Evolutionary conservation across 2,113 vertebrate genomes (phyloP).

Genomic region (Etheostoma spectabile): DNA sequence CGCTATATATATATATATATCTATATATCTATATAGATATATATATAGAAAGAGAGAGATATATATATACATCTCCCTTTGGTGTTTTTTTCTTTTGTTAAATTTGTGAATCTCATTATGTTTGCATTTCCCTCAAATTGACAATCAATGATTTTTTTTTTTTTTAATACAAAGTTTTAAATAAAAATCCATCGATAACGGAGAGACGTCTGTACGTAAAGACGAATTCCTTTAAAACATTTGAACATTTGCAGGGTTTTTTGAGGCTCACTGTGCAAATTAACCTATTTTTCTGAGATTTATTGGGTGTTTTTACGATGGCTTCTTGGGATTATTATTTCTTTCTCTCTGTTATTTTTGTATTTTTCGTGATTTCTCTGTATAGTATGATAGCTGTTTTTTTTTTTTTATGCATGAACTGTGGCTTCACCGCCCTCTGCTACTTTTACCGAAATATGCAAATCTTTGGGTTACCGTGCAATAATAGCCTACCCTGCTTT

Average conservation of each 20-base stretch:
- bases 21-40: too few species aligned
- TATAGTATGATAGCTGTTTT: slow-evolving; percentile 7
- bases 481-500: slow-evolving; percentile 40
- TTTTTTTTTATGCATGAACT: slow-evolving; percentile 52
- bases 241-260: slow-evolving; percentile 17
- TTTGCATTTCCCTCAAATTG: slow-evolving; percentile 10
- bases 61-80: not conserved
- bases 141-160: slow-evolving; percentile 14
- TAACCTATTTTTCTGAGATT: not conserved
- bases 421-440: slow-evolving; percentile 25
- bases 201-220: not conserved
- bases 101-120: slow-evolving; percentile 3
- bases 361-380: slow-evolving; percentile 11
- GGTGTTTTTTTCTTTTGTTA: not conserved
- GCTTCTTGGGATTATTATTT: not conserved
- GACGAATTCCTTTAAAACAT: not conserved
- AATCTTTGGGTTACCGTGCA: slow-evolving; percentile 64
- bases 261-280: slow-evolving; percentile 27
- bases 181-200: not conserved
- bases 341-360: not conserved
- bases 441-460: slow-evolving; percentile 64
- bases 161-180: not conserved
- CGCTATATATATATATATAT: too few species aligned
- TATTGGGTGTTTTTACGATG: slow-evolving; percentile 21
- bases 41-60: too few species aligned